Evolutionary conservation across 2,113 vertebrate genomes (phyloP), one percentile per base, ranked within the genome.

Genomic region (Gymnocephalus cernua): DNA sequence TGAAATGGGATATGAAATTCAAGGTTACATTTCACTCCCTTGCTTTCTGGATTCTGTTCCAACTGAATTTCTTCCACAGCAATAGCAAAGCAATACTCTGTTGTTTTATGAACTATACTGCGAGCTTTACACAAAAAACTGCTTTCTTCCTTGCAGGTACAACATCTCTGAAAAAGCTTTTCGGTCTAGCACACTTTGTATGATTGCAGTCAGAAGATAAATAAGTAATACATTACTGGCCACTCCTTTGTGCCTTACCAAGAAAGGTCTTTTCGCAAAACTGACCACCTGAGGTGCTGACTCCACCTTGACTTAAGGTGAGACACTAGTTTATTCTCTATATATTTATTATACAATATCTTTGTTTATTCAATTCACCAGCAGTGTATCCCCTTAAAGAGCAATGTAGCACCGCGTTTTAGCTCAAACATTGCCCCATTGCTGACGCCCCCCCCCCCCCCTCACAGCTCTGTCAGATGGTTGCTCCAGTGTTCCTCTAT

Each of bases 11-110:
- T 12, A 69, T 19, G 19, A 70, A 45, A 83, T n/a, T 59, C 77
- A 87, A 89, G 85, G 71, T 87, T 71, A 75, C 50, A 51, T 65
- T 74, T 65, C 57, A 67, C 61, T 79, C 54, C 21, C 13, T 53
- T 74, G 64, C 76, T 75, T 65, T 14, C 61, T 66, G 62, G 58
- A 56, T 53, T 64, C 18, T 27, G 65, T 51, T 44, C 27, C 6
- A 41, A 75, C 72, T 78, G 53, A 84, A 82, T 65, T 77, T 80
- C 73, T 29, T 18, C 29, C 63, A 59, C 54, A 50, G 23, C 59
- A 57, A 75, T n/a, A 85, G 51, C 77, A 69, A 27, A 74, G 73
- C 59, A 53, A 6, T 3, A 44, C 25, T 70, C 38, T 32, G 27
- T 10, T 7, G 54, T 18, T 69, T 41, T 44, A 64, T 15, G 45